A percentile compares a stretch with the other conserved stretches of the same genome.
phyloP scores from a whole-genome alignment of 2,113 vertebrate species.

The Vidua chalybeata region DNA sequence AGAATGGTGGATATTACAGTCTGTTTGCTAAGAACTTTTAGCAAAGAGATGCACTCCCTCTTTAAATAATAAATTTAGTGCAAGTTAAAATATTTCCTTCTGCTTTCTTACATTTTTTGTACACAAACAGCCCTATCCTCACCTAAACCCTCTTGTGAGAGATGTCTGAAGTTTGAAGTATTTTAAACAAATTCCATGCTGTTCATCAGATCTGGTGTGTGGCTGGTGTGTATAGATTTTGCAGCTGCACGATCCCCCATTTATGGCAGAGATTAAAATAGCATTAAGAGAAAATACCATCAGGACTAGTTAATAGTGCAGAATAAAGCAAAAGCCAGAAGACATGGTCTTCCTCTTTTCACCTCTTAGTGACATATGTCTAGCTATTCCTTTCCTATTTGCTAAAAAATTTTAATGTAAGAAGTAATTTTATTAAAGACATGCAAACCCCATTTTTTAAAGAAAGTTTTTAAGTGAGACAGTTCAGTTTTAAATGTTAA shows the following conservation, averaged over 20 bases:
- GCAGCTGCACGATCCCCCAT: neutral
- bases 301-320: neutral
- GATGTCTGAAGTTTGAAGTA: neutral
- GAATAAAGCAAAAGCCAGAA: neutral
- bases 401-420: neutral
- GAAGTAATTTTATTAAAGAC: neutral
- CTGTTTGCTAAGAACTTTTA: neutral
- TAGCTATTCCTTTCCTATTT: neutral
- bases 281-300: neutral
- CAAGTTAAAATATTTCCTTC: neutral
- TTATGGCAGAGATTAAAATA: slow-evolving; percentile 1
- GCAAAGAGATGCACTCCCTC: neutral
- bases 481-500: neutral
- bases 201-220: neutral
- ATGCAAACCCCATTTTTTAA: neutral
- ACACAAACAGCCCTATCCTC: neutral
- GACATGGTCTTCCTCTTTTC: neutral
- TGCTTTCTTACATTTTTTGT: neutral
- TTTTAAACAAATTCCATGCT: slow-evolving; percentile 42
- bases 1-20: neutral
- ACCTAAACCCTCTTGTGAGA: neutral
- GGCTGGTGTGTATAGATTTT: neutral
- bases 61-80: neutral
- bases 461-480: neutral
- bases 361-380: neutral